Base-by-base conservation (phyloP, 2,888 invertebrate genomes). In the Epiblema foenella region DNA sequence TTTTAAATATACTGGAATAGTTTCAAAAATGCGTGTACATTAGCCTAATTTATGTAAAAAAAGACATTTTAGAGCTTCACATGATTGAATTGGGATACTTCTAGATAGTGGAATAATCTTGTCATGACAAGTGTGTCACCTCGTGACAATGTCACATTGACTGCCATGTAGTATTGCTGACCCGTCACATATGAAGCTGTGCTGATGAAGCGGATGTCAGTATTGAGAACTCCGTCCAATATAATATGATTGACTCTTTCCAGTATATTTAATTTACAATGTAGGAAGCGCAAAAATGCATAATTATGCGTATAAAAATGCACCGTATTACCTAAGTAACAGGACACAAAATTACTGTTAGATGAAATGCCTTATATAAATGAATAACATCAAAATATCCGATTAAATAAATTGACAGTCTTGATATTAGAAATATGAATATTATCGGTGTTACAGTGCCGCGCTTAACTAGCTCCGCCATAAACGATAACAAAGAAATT, bases 261-360 rank as follows among this genome's bases (percentile, higher is more conserved):
- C 63, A 63, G 63, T 63, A 63, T 63, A 63, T 63, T 51, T 37
- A 63, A 63, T 2, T 5, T 24, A 33, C 18, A 20, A 11, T 15
- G 20, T 20, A 18, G n/a, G 10, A 63, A 63, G 63, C 63, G 37
- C 51, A 51, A 52, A 8, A 63, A 37, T 51, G 51, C 51, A 63
- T 65, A 54, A n/a, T 56, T 39, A 59, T 15, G 59, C n/a, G 56
- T 65, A 42, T 42, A 65, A 69, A 69, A 63, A 51, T 63, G 70
- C 65, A 65, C 29, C 29, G 24, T 63, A 62, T n/a, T 7, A 51
- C 58, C 39, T 64, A 52, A 20, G 20, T 24, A 42, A 59, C 52
- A 52, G 65, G 33, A 66, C 15, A 56, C 37, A 46, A 37, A 71
- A 60, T 66, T 66, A 66, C 37, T 51, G 49, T 71, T 63, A 60